Evolutionary conservation across 1,140 invertebrate genomes (phyloP).

Genomic region (Paralvinella palmiformis): DNA sequence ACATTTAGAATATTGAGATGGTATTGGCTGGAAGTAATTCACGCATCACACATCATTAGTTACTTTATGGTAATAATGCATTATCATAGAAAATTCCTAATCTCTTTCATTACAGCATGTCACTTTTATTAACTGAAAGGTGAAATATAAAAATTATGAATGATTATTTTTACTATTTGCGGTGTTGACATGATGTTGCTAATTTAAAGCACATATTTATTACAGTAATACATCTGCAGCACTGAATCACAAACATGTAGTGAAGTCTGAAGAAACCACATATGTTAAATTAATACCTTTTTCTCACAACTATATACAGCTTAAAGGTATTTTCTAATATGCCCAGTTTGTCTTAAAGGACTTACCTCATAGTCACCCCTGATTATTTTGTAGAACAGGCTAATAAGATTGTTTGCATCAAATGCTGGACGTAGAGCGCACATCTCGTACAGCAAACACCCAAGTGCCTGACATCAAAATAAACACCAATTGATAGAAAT

Average conservation of each 20-base stretch:
- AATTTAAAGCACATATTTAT: neutral
- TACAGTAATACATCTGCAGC: neutral
- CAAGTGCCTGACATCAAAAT: constrained; percentile 43
- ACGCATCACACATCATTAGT: neutral
- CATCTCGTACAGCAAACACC: constrained; percentile 46
- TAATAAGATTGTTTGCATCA: constrained; percentile 43
- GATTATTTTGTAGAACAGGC: constrained; percentile 46
- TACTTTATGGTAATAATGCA: neutral
- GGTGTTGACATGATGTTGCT: neutral
- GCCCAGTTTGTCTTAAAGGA: neutral
- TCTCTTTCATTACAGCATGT: neutral
- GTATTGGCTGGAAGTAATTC: constrained; percentile 28
- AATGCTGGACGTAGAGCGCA: constrained; percentile 40
- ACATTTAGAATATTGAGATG: constrained; percentile 29
- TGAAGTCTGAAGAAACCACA: neutral
- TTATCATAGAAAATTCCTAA: neutral
- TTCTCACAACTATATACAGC: constrained; percentile 10
- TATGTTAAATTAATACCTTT: no score
- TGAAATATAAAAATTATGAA: constrained; percentile 7
- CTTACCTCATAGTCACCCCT: constrained; percentile 41
- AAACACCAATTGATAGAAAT: neutral
- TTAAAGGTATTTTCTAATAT: neutral
- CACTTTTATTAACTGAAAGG: neutral
- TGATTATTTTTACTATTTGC: neutral
- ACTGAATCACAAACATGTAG: neutral